Evolutionary conservation across 92 coral and sea anemone genomes (phyloP), one percentile per base, ranked within the genome.

Genomic region (Blastomussa wellsi): DNA sequence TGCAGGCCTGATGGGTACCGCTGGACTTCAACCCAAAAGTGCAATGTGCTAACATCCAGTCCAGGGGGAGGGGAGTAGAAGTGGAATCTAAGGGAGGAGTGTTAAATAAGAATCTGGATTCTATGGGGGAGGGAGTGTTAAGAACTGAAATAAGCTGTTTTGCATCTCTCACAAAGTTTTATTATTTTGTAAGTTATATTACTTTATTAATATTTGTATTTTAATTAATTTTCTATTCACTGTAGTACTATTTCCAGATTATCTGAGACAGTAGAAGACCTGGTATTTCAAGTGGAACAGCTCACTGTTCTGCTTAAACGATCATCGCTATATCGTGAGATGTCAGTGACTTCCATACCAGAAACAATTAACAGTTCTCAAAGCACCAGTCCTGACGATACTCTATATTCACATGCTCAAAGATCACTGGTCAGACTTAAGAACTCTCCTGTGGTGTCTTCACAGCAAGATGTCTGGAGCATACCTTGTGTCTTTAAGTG

Each of bases 401-500:
- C 85, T 3, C 26, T 94, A 22, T 82, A 93, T 47, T 93, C 95
- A 33, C 93, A 93, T 24, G 86, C 78, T 8, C 85, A 89, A 39
- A 92, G 92, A 79, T 68, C 89, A 26, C 84, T 94, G 5, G 89
- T 84, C 15, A 91, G 95, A 44, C 72, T 95, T 37, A 90, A 97
- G 60, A 75, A 92, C 51, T 86, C 91, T 1, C 83, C 89, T 7
- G 90, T 94, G 77, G 93, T 94, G 51, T 91, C 96, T 24, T 85
- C 92, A 49, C 95, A 93, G 32, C 95, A 91, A 20, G 99, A 97
- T 72, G 91, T 84, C 13, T 97, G 99, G 99, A 86, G 92, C 17
- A 86, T 94, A 86, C 99, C 99, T 1, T 97, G 98, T 72, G 95
- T 97, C 77, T 95, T 97, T 42, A 97, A 97, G 76, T 97, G 99